phyloP scores from a whole-genome alignment of 2,113 vertebrate species.

The Physeter macrocephalus region DNA sequence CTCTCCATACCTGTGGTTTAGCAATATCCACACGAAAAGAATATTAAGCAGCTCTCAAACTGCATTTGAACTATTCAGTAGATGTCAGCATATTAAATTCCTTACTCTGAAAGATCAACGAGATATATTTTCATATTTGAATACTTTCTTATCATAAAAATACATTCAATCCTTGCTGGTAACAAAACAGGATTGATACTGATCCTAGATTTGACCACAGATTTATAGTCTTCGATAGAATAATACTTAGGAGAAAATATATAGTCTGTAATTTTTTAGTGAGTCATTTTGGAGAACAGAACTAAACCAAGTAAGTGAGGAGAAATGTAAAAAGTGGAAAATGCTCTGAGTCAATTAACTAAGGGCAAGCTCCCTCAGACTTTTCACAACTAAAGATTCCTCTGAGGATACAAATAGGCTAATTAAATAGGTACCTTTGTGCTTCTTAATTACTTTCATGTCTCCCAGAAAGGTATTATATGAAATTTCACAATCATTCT shows the following conservation, averaged over 20 bases:
- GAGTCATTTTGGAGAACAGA: background rate
- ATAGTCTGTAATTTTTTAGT: background rate
- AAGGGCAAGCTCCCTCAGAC: background rate
- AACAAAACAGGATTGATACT: background rate
- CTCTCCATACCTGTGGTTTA: background rate
- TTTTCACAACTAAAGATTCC: conserved; percentile 1
- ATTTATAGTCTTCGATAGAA: background rate
- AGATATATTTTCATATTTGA: background rate
- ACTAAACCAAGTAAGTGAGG: background rate
- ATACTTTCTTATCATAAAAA: background rate
- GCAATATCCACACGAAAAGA: background rate
- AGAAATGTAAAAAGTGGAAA: conserved; percentile 12
- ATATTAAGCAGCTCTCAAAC: background rate
- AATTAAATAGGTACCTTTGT: conserved; percentile 43
- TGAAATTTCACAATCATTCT: conserved; percentile 19
- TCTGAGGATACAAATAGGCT: conserved; percentile 34
- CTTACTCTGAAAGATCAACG: background rate
- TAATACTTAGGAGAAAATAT: background rate
- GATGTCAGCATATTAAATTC: background rate
- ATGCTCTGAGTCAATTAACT: conserved; percentile 20
- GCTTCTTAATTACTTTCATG: conserved; percentile 55
- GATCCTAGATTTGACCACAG: background rate
- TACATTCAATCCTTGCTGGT: background rate
- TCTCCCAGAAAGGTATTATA: conserved; percentile 17
- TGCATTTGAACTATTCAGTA: background rate